Base-by-base conservation (phyloP, 2,888 invertebrate species). In the Drosophila bunnanda region DNA sequence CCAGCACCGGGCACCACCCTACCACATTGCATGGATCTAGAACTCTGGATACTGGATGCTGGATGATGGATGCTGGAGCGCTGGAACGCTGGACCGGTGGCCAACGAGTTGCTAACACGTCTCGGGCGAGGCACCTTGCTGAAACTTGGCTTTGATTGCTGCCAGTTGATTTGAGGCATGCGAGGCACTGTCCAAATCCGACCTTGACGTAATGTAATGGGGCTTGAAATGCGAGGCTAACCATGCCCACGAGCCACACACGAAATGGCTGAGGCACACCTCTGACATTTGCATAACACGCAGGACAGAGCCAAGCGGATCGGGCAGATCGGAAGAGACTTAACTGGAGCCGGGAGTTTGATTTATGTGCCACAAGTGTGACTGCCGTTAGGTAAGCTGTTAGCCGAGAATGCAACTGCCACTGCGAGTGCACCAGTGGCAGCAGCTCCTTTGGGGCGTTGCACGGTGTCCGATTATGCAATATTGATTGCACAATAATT, bases 401-500 rank as follows among this genome's bases (percentile, higher is more conserved):
- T 58, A 46, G 61, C 55, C 43, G 64, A 38, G 36, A 39, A 50
- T 64, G 65, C 50, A n/a, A 34, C 64, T 50, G 13, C 2, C 13
- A 20, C 6, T 15, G 25, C 25, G 22, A 5, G 22, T 4, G 43
- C 3, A 22, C 10, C 30, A 20, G n/a, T n/a, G n/a, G 22, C 7
- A 22, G 22, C 30, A 22, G 57, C n/a, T 43, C 48, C 65, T 57
- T 41, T 28, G 75, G 88, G 88, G 83, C 88, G 83, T 88, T 88
- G 82, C 82, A 78, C 85, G 46, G 65, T 72, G 66, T 76, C 82
- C 82, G 83, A 83, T 83, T 83, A 83, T 83, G 83, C 88, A 83
- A 83, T 82, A 88, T 83, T 83, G 83, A 83, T 83, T 83, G 83
- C 83, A 88, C 83, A 88, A 83, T 83, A 83, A 83, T 83, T 83